phyloP scores from a whole-genome alignment of 1,140 invertebrate species.

The Drosophila pectinifera region DNA sequence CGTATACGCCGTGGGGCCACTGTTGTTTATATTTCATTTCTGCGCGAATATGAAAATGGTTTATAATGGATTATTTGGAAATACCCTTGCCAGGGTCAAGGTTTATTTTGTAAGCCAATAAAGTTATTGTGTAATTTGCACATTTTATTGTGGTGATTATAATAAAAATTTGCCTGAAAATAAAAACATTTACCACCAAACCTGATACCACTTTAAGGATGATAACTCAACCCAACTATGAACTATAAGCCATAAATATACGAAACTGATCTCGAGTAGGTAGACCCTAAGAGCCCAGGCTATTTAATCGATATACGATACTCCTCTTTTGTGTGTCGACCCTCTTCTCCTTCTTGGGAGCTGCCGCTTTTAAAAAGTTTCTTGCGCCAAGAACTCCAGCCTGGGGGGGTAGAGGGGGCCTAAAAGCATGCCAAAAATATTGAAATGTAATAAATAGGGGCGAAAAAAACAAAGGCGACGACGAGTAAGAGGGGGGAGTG shows the following conservation, averaged over 20 bases:
- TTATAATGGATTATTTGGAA: not conserved
- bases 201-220: not conserved
- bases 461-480: not conserved
- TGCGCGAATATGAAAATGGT: not conserved
- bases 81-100: not conserved
- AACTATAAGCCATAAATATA: not conserved
- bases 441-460: slow-evolving; percentile 69
- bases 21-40: not conserved
- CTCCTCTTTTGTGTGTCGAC: not conserved
- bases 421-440: slow-evolving; percentile 68
- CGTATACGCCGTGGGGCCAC: not conserved
- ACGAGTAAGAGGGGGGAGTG: not conserved
- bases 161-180: too few relatives aligned
- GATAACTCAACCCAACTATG: not conserved
- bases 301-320: slow-evolving; percentile 10
- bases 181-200: too few relatives aligned
- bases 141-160: too few relatives aligned
- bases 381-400: slow-evolving; percentile 52
- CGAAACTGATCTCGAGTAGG: slow-evolving; percentile 5
- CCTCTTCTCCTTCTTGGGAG: not conserved
- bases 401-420: not conserved
- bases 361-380: slow-evolving; percentile 54
- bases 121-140: too few relatives aligned
- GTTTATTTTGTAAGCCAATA: not conserved
- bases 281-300: not conserved